Evolutionary conservation across 2,113 vertebrate species (phyloP).

Genomic region (Gallinago undulata): DNA sequence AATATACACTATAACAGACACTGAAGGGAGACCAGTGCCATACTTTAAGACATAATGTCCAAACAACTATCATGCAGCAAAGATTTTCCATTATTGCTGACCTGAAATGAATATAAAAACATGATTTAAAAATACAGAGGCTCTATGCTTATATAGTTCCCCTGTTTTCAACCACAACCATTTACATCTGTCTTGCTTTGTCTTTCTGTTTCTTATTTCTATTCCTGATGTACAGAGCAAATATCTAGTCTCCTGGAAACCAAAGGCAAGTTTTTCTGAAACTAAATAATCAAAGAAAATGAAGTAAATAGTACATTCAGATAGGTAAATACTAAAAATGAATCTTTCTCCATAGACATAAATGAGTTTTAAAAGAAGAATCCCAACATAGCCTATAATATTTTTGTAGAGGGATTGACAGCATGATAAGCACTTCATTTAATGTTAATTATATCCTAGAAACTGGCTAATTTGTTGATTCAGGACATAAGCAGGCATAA

Average conservation of each 20-base stretch:
- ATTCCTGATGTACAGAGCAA: background rate
- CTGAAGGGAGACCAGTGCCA: background rate
- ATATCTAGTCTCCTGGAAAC: background rate
- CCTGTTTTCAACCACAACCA: background rate
- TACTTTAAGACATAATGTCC: background rate
- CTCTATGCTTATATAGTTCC: background rate
- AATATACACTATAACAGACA: background rate
- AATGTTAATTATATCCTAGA: background rate
- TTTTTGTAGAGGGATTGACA: background rate
- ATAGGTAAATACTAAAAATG: background rate
- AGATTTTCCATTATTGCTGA: background rate
- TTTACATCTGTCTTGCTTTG: background rate
- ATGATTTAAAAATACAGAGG: background rate
- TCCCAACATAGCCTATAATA: rapidly evolving
- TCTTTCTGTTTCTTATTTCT: background rate
- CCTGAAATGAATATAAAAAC: background rate
- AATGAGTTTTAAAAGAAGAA: background rate
- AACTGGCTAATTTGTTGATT: background rate
- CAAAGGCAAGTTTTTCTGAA: background rate
- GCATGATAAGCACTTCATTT: background rate
- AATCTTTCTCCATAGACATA: background rate
- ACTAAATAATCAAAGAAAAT: background rate
- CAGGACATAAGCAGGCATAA: background rate
- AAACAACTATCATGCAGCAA: background rate
- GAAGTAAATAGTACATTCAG: background rate